Conservation (phyloP, 2,797 vertebrate genomes). For the Hoplostethus mediterraneus region DNA sequence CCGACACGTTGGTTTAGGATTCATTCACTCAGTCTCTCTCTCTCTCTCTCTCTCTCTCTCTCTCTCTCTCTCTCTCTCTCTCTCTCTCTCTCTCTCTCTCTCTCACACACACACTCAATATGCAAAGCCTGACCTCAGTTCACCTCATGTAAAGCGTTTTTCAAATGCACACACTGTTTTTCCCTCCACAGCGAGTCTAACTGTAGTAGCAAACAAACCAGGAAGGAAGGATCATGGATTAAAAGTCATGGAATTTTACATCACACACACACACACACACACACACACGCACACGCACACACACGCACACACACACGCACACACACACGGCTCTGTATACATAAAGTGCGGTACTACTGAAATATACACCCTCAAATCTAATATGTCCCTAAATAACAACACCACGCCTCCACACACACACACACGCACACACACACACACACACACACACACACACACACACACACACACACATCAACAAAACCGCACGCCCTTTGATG, state of each 20-base stretch:
- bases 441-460: not conserved
- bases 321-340: not conserved
- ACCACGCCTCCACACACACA: not conserved
- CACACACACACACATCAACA: constrained; percentile 19
- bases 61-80: constrained; percentile 21
- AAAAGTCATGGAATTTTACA: constrained; percentile 53
- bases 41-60: constrained; percentile 33
- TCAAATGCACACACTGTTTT: constrained; percentile 3
- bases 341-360: constrained; percentile 20
- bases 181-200: constrained; percentile 18
- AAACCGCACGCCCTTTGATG: constrained; percentile 34
- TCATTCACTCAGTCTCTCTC: constrained; percentile 59
- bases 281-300: not conserved
- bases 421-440: not conserved
- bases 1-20: constrained; percentile 70
- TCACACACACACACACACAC: constrained; percentile 13
- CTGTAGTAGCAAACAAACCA: constrained; percentile 6
- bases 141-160: constrained; percentile 28
- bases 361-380: constrained; percentile 2
- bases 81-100: constrained; percentile 25
- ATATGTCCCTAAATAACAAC: constrained; percentile 15
- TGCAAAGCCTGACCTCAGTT: constrained; percentile 41
- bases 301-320: constrained; percentile 1
- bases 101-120: not conserved
- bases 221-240: constrained; percentile 42